phyloP scores from a whole-genome alignment of 2,113 vertebrate species.

The Eretmochelys imbricata region DNA sequence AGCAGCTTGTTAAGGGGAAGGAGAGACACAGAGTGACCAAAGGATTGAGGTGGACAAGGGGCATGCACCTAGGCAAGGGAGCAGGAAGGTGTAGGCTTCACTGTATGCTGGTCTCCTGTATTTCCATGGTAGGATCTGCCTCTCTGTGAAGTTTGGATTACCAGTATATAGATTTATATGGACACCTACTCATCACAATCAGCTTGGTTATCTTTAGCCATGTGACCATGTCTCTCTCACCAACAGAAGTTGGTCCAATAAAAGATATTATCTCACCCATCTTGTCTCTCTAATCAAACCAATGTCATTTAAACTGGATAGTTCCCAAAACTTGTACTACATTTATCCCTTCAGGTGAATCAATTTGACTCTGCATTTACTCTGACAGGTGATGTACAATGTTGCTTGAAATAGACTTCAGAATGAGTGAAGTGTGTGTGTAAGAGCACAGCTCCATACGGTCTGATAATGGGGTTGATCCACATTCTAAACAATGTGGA shows the following conservation, averaged over 20 bases:
- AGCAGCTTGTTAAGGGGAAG: not conserved
- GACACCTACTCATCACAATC: not conserved
- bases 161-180: not conserved
- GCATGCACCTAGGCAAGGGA: not conserved
- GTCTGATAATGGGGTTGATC: not conserved
- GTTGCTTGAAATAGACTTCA: slow-evolving; percentile 16
- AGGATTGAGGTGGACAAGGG: not conserved
- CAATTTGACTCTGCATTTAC: not conserved
- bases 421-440: not conserved
- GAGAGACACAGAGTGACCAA: not conserved
- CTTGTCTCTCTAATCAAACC: not conserved
- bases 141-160: not conserved
- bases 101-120: not conserved
- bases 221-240: not conserved
- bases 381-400: not conserved
- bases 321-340: not conserved
- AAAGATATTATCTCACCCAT: not conserved
- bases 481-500: not conserved
- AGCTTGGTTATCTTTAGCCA: not conserved
- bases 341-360: not conserved
- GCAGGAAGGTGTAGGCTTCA: fast-evolving
- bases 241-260: not conserved
- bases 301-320: not conserved
- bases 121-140: not conserved
- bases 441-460: not conserved